phyloP scores from a whole-genome alignment of 2,797 vertebrate species.

The Potorous gilbertii region DNA sequence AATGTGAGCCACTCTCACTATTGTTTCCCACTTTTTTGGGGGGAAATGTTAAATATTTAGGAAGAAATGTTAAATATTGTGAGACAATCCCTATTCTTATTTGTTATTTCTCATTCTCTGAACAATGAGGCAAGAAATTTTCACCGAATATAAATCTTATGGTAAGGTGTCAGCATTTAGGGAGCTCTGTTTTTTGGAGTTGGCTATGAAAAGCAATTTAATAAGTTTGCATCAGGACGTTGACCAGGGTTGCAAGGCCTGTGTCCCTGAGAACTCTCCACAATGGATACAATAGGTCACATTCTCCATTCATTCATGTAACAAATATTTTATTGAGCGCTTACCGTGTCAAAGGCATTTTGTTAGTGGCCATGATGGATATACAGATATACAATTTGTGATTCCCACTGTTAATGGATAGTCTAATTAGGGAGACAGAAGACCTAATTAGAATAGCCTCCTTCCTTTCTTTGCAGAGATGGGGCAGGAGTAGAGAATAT shows the following conservation, averaged over 20 bases:
- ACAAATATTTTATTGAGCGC: background rate
- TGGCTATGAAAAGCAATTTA: background rate
- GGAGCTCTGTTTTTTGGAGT: background rate
- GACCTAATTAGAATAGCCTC: background rate
- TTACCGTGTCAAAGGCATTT: background rate
- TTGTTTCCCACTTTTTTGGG: background rate
- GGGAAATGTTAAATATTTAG: background rate
- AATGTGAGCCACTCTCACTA: background rate
- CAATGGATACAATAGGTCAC: background rate
- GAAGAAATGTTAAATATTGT: background rate
- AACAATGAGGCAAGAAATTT: background rate
- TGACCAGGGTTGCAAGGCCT: background rate
- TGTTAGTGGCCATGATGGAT: background rate
- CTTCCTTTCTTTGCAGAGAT: background rate
- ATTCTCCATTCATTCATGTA: background rate
- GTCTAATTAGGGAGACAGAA: background rate
- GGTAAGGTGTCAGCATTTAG: background rate
- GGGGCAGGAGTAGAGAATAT: background rate
- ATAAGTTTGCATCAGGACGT: slow-evolving; percentile 3
- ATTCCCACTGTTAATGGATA: background rate
- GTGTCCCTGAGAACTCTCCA: slow-evolving; percentile 6
- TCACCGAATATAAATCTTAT: background rate
- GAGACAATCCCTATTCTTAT: background rate
- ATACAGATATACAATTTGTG: background rate
- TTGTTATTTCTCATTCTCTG: background rate